Evolutionary conservation across 2,797 vertebrate species (phyloP).

Genomic region (Glossophaga mutica): DNA sequence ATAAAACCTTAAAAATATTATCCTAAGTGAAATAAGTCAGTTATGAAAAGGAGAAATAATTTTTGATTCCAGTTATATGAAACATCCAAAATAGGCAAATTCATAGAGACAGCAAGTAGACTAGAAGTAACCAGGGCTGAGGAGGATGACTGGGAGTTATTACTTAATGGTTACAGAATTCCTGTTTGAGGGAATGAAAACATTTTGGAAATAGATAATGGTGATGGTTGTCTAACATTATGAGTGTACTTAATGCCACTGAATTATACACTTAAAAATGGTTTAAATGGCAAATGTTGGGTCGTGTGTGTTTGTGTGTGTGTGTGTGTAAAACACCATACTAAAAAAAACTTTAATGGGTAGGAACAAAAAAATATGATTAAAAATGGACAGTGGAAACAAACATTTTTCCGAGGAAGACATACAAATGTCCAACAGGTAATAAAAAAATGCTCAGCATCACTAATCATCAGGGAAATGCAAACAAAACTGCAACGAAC

Average conservation of each 20-base stretch:
- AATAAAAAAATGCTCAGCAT: not conserved
- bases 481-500: not conserved
- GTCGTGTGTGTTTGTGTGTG: too few species aligned
- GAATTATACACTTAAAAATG: not conserved
- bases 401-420: not conserved
- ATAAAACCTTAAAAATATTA: not conserved
- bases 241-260: not conserved
- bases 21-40: not conserved
- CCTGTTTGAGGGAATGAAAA: not conserved
- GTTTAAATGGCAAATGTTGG: not conserved
- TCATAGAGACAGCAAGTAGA: not conserved
- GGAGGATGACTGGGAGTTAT: not conserved
- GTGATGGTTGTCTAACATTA: not conserved
- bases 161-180: not conserved
- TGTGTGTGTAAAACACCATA: too few species aligned
- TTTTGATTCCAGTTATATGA: not conserved
- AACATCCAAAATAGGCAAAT: not conserved
- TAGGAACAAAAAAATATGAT: not conserved
- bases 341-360: not conserved
- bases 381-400: not conserved
- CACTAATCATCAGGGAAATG: not conserved
- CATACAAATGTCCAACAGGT: not conserved
- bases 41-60: not conserved
- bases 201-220: not conserved
- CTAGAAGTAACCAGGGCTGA: not conserved